These are phyloP conservation scores for Zapus hudsonius DNA, from an alignment of 2,113 vertebrate species.

Conservation along the genomic window DNA sequence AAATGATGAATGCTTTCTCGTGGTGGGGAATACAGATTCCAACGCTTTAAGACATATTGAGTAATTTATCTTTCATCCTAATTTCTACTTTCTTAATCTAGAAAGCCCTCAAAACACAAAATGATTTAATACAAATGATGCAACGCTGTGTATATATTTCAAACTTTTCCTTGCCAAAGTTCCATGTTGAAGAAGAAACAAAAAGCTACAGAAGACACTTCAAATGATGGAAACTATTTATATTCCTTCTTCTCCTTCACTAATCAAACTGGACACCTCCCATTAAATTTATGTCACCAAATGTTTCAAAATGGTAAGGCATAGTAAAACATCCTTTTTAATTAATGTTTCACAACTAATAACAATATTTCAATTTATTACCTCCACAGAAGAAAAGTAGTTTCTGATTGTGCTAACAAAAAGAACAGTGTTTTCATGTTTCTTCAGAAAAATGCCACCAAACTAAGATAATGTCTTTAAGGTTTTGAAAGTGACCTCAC, in stretches of 20 bases:
- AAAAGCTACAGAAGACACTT: conserved; percentile 70
- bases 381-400: conserved; percentile 44
- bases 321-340: conserved; percentile 37
- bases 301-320: conserved; percentile 21
- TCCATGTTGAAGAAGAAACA: conserved; percentile 55
- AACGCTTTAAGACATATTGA: conserved; percentile 65
- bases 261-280: conserved; percentile 48
- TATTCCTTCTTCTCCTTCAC: conserved; percentile 53
- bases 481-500: conserved; percentile 41
- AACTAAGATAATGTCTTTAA: conserved; percentile 62
- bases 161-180: conserved; percentile 68
- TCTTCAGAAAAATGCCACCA: conserved; percentile 60
- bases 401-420: conserved; percentile 61
- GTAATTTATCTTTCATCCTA: conserved; percentile 76
- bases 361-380: conserved; percentile 33
- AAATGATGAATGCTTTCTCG: conserved; percentile 46
- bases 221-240: conserved; percentile 63
- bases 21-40: conserved; percentile 14
- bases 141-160: too few species aligned
- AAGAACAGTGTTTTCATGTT: conserved; percentile 52
- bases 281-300: conserved; percentile 69
- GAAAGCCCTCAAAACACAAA: conserved; percentile 74
- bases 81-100: conserved; percentile 62
- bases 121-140: conserved; percentile 81
- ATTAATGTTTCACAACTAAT: conserved; percentile 63